A percentile compares a stretch with the other conserved stretches of the same genome.
Evolutionary conservation across 2,113 vertebrate species (phyloP).

Genomic region (Thamnophis sirtalis): DNA sequence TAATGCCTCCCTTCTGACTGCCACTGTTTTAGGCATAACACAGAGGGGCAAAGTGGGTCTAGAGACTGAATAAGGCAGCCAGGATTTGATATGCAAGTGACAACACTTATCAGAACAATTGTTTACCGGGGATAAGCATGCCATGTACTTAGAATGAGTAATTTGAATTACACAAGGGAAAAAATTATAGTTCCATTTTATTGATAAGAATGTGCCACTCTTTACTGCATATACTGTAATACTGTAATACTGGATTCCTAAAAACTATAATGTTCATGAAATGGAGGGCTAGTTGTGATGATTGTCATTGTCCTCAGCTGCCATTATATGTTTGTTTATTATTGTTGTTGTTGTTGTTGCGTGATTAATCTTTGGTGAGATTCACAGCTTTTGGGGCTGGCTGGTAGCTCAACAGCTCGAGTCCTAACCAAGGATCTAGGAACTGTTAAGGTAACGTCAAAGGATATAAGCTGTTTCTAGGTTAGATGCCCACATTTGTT

Average conservation of each 20-base stretch:
- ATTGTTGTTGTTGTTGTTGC: not conserved
- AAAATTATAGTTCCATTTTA: not conserved
- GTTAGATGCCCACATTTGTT: not conserved
- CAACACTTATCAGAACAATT: not conserved
- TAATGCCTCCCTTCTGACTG: not conserved
- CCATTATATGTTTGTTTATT: not conserved
- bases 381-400: no score
- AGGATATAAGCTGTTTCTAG: no score
- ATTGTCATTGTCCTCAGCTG: not conserved
- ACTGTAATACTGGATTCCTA: not conserved
- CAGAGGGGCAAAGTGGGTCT: not conserved
- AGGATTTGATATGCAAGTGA: not conserved
- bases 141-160: not conserved
- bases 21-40: fast-evolving
- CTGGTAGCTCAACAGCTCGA: no score
- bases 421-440: no score
- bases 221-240: not conserved
- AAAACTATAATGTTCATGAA: not conserved
- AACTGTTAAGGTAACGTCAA: no score
- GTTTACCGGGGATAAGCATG: not conserved
- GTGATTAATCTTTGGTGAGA: no score
- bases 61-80: not conserved
- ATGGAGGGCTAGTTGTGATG: not conserved
- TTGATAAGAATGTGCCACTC: not conserved
- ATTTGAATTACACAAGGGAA: not conserved